Evolutionary conservation across 2,888 invertebrate species (phyloP), one percentile per base, ranked within the genome.

Genomic region (Nemapogon koenigi): DNA sequence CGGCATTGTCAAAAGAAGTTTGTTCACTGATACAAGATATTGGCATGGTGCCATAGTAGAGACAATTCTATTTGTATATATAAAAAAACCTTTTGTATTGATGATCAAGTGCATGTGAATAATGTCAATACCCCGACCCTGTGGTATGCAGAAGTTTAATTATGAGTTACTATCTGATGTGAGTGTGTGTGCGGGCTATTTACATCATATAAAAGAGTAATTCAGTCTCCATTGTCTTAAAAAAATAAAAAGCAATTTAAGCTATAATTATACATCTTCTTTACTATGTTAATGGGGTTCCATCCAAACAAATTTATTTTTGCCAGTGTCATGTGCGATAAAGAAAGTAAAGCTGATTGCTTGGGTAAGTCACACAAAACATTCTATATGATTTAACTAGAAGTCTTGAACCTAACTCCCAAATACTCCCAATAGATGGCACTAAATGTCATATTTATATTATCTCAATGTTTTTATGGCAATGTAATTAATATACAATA

Each of bases 41-140:
- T 71, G 72, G 70, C 72, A 57, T 45, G 13, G 17, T 46, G 62
- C 71, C 70, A 67, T 52, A 41, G 38, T 41, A 42, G 46, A 46
- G 49, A 47, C 47, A 38, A 37, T 35, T 43, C 43, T 39, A 47
- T 55, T 57, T 64, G 62, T 62, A 62, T 55, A 59, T 61, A 64
- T 13, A 53, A 52, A 52, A 51, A 57, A 57, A 51, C 16, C 18
- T 16, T 16, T 17, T 37, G 35, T 39, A 35, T 39, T 29, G 35
- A 29, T 29, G 35, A 29, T 42, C 18, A 54, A 33, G 33, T 33
- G 33, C 33, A 33, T 19, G 13, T 19, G 19, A 13, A 6, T 33
- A 33, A 19, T 33, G 33, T 33, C 33, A 33, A 33, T 19, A 19
- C 33, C 13, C 19, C 13, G 33, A 33, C 33, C 33, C 33, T 33